phyloP scores from a whole-genome alignment of 53 echinoderm and acorn worm species.

The Arbacia lixula region DNA sequence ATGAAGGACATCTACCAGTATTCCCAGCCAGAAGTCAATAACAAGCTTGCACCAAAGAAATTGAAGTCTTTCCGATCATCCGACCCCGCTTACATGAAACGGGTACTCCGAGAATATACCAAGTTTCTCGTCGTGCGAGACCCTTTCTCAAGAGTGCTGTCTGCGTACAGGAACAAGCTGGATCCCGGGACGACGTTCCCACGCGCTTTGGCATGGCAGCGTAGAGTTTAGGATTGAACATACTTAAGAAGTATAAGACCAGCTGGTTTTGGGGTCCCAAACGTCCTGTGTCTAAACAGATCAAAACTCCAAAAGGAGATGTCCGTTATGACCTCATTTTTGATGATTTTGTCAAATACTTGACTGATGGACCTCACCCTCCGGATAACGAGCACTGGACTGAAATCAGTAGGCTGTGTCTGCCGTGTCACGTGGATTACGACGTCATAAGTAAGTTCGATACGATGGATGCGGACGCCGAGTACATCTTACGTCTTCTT shows the following conservation, averaged over 20 bases:
- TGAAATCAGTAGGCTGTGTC: conserved; percentile 42
- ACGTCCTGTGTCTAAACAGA: not conserved
- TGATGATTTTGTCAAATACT: conserved; percentile 57
- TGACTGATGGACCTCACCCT: not conserved
- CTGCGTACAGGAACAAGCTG: conserved; percentile 73
- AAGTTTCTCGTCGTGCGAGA: conserved; percentile 71
- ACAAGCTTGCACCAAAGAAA: conserved; percentile 29
- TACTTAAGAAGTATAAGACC: conserved; percentile 5
- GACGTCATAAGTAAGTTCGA: conserved; percentile 64
- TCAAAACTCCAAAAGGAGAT: not conserved
- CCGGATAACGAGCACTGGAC: conserved; percentile 65
- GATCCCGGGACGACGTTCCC: conserved; percentile 56
- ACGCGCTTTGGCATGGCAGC: conserved; percentile 31
- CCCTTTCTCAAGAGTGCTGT: conserved; percentile 68
- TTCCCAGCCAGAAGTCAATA: conserved; percentile 65
- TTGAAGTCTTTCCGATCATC: conserved; percentile 1
- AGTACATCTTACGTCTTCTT: conserved; percentile 58
- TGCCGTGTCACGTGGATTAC: conserved; percentile 67
- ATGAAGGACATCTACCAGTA: conserved; percentile 47
- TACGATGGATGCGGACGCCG: conserved; percentile 57
- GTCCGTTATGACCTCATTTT: conserved; percentile 65
- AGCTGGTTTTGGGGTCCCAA: not conserved
- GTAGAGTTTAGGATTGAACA: not conserved
- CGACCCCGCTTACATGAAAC: not conserved
- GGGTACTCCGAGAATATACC: conserved; percentile 44